Base-by-base conservation (phyloP, 2,797 vertebrate species). In the Schizothorax lantsangensis region DNA sequence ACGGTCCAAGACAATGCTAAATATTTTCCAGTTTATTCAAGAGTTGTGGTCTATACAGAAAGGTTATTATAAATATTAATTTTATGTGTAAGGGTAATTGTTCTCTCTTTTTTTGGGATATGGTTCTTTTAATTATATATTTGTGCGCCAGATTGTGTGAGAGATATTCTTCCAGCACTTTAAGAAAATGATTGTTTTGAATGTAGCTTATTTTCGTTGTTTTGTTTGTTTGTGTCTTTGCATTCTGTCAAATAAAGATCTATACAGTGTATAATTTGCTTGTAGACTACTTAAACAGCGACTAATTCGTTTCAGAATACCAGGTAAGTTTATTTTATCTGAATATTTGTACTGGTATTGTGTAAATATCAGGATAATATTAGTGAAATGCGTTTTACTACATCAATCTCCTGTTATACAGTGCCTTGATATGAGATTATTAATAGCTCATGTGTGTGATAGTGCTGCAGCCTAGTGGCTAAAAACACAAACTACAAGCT, bases 121-220 rank as follows among this genome's bases (percentile, higher is more conserved):
- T 66, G 43, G 59, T 45, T 71, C 11, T 57, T 79, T 86, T 73
- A 73, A 72, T 33, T 77, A 15, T 88, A 33, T 87, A 26, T 62
- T 78, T 86, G 17, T 82, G 62, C 83, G 47, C 85, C 81, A 80
- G 19, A 71, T 79, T 83, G 68, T 78, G 62, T 79, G 64, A 73
- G 85, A 57, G 75, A 72, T n/a, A 79, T 82, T 90, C 83, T 81
- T 84, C 64, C 81, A 86, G 88, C 88, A 90, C 88, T 89, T 89
- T 89, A 89, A 54, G 36, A 69, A 59, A 57, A 47, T 23, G 26
- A 47, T 52, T 88, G 17, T 83, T 84, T 81, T 86, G 84, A 89
- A 89, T 88, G 75, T 88, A 87, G 80, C 33, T 69, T 69, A 10
- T 21, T 36, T 36, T 36, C 15, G 45, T 73, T 85, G n/a, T 80